Percentiles rank a stretch among this genome's conserved stretches.
These are phyloP conservation scores for Steinernema scapterisci DNA, from an alignment of 2,888 invertebrate genomes.

Conservation along the genomic window DNA sequence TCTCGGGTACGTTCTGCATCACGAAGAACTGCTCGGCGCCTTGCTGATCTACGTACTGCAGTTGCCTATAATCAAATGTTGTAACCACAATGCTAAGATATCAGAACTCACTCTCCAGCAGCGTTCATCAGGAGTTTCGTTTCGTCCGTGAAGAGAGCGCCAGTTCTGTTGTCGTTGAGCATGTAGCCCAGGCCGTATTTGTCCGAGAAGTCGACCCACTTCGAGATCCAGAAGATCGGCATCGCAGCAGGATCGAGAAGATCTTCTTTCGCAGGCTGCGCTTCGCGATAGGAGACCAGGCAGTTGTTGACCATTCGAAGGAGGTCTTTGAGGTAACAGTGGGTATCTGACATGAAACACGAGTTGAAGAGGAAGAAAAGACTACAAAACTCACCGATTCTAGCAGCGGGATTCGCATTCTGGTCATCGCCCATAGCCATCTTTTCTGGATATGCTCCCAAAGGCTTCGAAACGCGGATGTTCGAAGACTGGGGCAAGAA, in stretches of 20 bases:
- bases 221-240: conserved; percentile 95
- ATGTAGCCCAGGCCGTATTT: conserved; percentile 99
- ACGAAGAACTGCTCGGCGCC: conserved; percentile 89
- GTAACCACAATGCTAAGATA: not conserved
- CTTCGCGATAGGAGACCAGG: too few species aligned
- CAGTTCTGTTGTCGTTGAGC: conserved; percentile 90
- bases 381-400: too few species aligned
- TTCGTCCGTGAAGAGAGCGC: conserved; percentile 97
- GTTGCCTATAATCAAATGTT: conserved; percentile 75
- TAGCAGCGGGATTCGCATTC: too few species aligned
- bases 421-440: too few species aligned
- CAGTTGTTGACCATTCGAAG: too few species aligned
- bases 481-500: too few species aligned
- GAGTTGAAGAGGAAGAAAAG: too few species aligned
- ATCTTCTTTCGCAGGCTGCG: not conserved
- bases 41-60: conserved; percentile 92
- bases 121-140: conserved; percentile 90
- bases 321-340: too few species aligned
- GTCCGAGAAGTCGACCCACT: conserved; percentile 99
- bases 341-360: too few species aligned
- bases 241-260: conserved; percentile 78
- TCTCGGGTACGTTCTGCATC: conserved; percentile 77
- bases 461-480: too few species aligned
- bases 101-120: conserved; percentile 80
- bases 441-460: too few species aligned